Percentiles rank a stretch among this genome's conserved stretches.
phyloP scores from a whole-genome alignment of 2,113 vertebrate genomes.

The Copsychus sechellarum region DNA sequence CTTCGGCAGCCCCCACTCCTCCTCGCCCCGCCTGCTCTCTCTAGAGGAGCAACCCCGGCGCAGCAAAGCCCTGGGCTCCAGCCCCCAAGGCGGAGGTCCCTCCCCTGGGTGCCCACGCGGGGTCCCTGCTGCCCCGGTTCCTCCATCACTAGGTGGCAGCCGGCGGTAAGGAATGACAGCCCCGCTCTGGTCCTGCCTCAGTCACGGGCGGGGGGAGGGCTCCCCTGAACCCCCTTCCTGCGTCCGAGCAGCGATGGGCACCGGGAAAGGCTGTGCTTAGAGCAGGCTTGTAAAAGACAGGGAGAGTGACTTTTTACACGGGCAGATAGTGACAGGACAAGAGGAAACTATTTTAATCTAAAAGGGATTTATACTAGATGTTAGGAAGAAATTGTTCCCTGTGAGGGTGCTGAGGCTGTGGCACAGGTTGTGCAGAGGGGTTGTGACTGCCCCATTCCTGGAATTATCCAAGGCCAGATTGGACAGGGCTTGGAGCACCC shows the following conservation, averaged over 20 bases:
- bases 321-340: background rate
- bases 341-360: background rate
- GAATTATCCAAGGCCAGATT: background rate
- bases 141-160: conserved; percentile 39
- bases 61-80: background rate
- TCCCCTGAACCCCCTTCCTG: background rate
- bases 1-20: background rate
- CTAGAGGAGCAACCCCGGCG: background rate
- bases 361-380: background rate
- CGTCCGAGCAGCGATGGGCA: background rate
- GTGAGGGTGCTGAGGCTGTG: background rate
- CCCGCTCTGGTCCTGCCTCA: background rate
- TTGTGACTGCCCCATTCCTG: background rate
- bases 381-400: background rate
- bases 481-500: background rate
- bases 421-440: background rate
- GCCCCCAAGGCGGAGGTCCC: too few species aligned
- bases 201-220: background rate
- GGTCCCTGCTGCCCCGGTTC: too few species aligned
- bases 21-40: background rate
- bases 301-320: background rate
- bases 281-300: background rate
- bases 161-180: conserved; percentile 2
- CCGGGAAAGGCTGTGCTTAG: background rate
- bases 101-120: too few species aligned